Base-by-base conservation (phyloP, 2,797 vertebrate genomes). In the Urophycis tenuis region DNA sequence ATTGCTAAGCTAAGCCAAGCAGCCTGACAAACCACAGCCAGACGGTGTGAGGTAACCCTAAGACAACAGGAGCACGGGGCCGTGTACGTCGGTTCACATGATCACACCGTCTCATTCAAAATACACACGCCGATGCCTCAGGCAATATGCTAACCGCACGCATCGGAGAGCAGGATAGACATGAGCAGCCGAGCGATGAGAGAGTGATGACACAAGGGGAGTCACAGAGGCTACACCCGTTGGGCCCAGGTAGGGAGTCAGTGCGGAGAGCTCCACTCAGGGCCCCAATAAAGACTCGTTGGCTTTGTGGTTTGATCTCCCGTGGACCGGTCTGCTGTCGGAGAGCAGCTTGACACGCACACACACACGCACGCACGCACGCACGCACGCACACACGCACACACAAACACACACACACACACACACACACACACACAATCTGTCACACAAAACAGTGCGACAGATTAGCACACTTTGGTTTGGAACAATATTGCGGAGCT, bases 261-360 rank as follows among this genome's bases (percentile, higher is more conserved):
- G 36, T 12, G 14, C 9, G 1, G 45, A 60, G 49, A 60, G 49
- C n/a, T 77, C 60, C 76, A 49, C 73, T 76, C 22, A 80, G 71
- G 72, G 78, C 73, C 78, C 22, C 2, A 74, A 72, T 73, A n/a
- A n/a, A n/a, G 34, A 83, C 73, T 81, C 29, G 53, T 25, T 64
- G 2, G 53, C n/a, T 64, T 81, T 75, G 81, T 73, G 81, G 82
- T 88, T 85, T 84, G 33, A 73, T 69, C 74, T 76, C 71, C 29
- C 41, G 6, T 88, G 77, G 73, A 78, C 82, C 19, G 41, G 86
- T 88, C 82, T 88, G 86, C 84, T 89, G 75, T 88, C 79, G 81
- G 85, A 85, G 85, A 82, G 84, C 81, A 85, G 83, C 36, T 74
- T 74, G 73, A 36, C 73, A 74, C 64, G 67, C 69, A 35, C 12